Evolutionary conservation across 2,113 vertebrate genomes (phyloP), one percentile per base, ranked within the genome.

Genomic region (Ammodytes dubius): DNA sequence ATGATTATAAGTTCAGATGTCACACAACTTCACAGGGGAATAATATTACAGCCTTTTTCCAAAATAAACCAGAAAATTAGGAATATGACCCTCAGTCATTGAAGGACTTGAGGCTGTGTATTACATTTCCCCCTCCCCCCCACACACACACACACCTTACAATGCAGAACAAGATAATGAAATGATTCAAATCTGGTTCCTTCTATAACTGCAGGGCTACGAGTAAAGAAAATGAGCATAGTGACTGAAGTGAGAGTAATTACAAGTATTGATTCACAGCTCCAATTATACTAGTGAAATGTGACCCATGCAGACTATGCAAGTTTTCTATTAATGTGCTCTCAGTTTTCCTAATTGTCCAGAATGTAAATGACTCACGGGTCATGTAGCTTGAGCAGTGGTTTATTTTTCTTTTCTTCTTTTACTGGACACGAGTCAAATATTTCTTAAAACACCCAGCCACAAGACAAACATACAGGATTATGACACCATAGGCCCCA

Each of bases 361-460:
- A 57, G 46, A 84, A 90, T 86, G 88, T 80, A 88, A 92, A 90
- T 90, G 82, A 91, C 84, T 92, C 77, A 89, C 77, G 60, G 80
- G 53, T 88, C 61, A 47, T 53, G 43, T 74, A 84, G 61, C 63
- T 53, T 60, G 46, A 66, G 60, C 47, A 64, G 64, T 9, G 8
- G 67, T 58, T 71, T 71, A 61, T 79, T 83, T 27, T 27, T 27
- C 27, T 27, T 84, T 79, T 82, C 60, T 71, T 39, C 8, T 58
- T 75, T 66, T 37, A 43, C 58, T 43, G 50, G 40, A 77, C 46
- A 59, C 43, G 27, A 49, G 8, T 56, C 50, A n/a, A 27, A 42
- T 69, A 35, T 42, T 58, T 17, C 10, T 58, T 66, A 77, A 4
- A 56, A 8, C 13, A 43, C 13, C 19, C 5, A 11, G 35, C 10